phyloP scores from a whole-genome alignment of 2,888 invertebrate species.

The Digitonthophagus gazella region DNA sequence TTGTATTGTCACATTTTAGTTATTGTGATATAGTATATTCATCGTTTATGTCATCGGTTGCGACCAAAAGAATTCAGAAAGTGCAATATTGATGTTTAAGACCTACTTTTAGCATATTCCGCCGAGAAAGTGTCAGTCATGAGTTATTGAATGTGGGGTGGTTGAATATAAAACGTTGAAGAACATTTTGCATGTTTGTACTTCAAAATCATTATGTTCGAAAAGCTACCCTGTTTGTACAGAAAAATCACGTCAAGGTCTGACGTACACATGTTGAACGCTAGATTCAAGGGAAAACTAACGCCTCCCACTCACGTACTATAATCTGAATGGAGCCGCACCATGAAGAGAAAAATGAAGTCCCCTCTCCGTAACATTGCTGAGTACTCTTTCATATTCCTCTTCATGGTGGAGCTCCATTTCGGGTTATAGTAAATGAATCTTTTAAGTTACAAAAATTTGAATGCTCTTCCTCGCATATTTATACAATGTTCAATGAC shows the following conservation, averaged over 20 bases:
- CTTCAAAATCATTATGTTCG: slow-evolving; percentile 9
- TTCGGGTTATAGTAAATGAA: too few relatives aligned
- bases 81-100: slow-evolving; percentile 20
- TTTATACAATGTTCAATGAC: too few relatives aligned
- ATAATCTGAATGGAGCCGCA: too few relatives aligned
- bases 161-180: slow-evolving; percentile 17
- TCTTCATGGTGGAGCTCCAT: too few relatives aligned
- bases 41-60: slow-evolving; percentile 1
- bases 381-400: too few relatives aligned
- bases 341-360: too few relatives aligned
- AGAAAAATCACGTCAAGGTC: slow-evolving; percentile 2
- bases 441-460: too few relatives aligned
- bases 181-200: slow-evolving; percentile 13
- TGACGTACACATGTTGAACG: slow-evolving; percentile 18
- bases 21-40: slow-evolving; percentile 15
- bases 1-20: slow-evolving; percentile 13
- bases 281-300: slow-evolving; percentile 15
- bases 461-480: too few relatives aligned
- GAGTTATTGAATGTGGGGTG: slow-evolving; percentile 7
- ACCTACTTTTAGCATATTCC: slow-evolving; percentile 16
- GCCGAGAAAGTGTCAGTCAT: slow-evolving; percentile 12
- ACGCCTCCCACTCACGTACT: slow-evolving; percentile 17
- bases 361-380: too few relatives aligned
- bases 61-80: slow-evolving; percentile 14
- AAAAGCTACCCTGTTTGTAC: slow-evolving; percentile 18